Conservation (phyloP, 92 coral and sea anemone genomes). For the Phenganax stokvisi region DNA sequence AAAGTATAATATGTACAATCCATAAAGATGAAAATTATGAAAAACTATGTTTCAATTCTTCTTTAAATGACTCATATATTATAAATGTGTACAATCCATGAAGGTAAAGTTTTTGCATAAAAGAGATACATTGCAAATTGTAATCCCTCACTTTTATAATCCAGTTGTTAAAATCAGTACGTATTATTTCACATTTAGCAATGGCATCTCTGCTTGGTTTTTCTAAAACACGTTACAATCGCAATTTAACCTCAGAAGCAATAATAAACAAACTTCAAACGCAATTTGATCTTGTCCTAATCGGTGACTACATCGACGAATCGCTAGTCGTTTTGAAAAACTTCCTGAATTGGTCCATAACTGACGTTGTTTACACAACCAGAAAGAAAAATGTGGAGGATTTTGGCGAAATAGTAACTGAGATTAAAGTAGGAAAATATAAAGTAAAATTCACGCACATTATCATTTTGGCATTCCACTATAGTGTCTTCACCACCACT, state of each 20-base stretch:
- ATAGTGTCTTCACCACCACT: background rate
- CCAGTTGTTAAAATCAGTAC: background rate
- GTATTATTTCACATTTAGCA: constrained; percentile 46
- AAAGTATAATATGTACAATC: background rate
- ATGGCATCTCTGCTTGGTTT: constrained; percentile 74
- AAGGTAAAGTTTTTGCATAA: no score
- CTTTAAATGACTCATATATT: no score
- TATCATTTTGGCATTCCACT: background rate
- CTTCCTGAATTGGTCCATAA: constrained; percentile 75
- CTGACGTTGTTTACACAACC: constrained; percentile 61
- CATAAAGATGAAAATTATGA: background rate
- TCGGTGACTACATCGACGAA: constrained; percentile 79
- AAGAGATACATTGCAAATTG: background rate
- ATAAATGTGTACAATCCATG: no score
- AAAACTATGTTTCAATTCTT: no score
- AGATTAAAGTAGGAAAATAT: background rate
- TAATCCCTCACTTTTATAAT: background rate
- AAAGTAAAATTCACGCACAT: background rate
- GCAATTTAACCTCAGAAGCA: constrained; percentile 41
- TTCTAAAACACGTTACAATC: constrained; percentile 53
- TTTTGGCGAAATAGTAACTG: background rate
- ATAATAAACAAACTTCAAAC: constrained; percentile 58
- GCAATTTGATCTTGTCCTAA: constrained; percentile 64
- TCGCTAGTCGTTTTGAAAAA: constrained; percentile 76
- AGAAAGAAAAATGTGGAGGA: background rate